These are phyloP conservation scores for Chelon labrosus DNA, from an alignment of 2,797 vertebrate genomes.

Conservation along the genomic window DNA sequence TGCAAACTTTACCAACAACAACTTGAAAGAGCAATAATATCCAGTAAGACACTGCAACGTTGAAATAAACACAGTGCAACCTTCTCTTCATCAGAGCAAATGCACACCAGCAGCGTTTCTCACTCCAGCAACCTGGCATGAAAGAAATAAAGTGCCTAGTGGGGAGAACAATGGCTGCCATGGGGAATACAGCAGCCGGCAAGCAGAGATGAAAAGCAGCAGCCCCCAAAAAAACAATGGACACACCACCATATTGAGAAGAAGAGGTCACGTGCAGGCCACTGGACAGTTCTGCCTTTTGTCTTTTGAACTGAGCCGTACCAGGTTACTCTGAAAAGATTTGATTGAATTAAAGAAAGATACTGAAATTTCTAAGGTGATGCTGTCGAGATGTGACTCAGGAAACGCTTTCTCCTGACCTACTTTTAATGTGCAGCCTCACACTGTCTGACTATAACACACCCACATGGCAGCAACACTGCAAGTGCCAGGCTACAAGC, in stretches of 20 bases:
- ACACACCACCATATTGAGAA: conserved; percentile 59
- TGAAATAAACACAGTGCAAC: background rate
- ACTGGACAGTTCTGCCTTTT: conserved; percentile 45
- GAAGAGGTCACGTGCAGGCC: conserved; percentile 66
- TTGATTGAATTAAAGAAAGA: background rate
- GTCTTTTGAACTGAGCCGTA: conserved; percentile 16
- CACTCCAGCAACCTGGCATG: conserved; percentile 19
- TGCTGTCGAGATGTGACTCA: conserved; percentile 16
- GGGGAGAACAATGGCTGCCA: conserved; percentile 65
- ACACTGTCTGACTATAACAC: conserved; percentile 37
- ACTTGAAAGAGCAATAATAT: background rate
- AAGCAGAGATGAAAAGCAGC: conserved; percentile 52
- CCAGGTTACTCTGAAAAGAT: background rate
- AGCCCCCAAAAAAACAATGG: conserved; percentile 61
- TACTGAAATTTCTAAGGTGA: background rate
- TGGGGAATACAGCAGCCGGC: conserved; percentile 49
- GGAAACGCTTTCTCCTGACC: conserved; percentile 50
- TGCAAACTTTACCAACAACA: background rate
- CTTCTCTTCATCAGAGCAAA: conserved; percentile 4
- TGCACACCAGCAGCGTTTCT: conserved; percentile 13
- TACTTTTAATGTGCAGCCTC: conserved; percentile 58
- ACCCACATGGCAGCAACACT: conserved; percentile 57
- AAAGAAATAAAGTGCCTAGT: conserved; percentile 25
- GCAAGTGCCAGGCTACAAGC: conserved; percentile 18
- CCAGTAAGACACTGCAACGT: background rate